Evolutionary conservation across 2,113 vertebrate genomes (phyloP), one percentile per base, ranked within the genome.

Genomic region (Neogobius melanostomus): DNA sequence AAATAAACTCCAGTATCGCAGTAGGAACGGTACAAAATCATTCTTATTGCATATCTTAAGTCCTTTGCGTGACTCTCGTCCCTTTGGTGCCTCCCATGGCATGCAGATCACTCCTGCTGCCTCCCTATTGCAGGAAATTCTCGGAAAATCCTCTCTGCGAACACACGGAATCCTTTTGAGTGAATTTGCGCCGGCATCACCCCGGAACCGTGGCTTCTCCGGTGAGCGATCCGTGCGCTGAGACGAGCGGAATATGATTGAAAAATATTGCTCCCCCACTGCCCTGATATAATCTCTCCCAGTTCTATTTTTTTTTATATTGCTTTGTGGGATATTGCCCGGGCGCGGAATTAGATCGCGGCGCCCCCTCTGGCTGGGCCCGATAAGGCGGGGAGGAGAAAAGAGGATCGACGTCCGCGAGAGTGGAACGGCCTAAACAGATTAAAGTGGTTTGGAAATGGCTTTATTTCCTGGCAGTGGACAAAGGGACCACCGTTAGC

Each of bases 251-350:
- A 60, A 60, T 43, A 60, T 60, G 57, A 60, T 60, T 42, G 57
- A 60, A 60, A 60, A 60, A 60, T 60, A 60, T 60, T 60, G 57
- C 28, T 43, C 57, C 36, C 43, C 36, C 43, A 36, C 57, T 14
- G 57, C 57, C 36, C 28, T 60, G 57, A 60, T 60, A 60, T 42
- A 43, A 60, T 60, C 57, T 42, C 36, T 3, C 12, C 28, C 7
- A 11, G 8, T 51, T 51, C 21, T 21, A 21, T 51, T 50, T 51
- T 51, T 14, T 7, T 60, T 60, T 60, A 43, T 60, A 60, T 60
- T 60, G 57, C 57, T 60, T 60, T 43, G 57, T 60, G 57, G 57
- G 36, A 60, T 60, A 60, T 60, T 60, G 57, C 57, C 12, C 28
- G 57, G 43, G 57, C 28, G 57, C 57, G 10, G 57, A 60, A 60